These are phyloP conservation scores for Lerista edwardsae DNA, from an alignment of 2,797 vertebrate genomes.

Conservation along the genomic window DNA sequence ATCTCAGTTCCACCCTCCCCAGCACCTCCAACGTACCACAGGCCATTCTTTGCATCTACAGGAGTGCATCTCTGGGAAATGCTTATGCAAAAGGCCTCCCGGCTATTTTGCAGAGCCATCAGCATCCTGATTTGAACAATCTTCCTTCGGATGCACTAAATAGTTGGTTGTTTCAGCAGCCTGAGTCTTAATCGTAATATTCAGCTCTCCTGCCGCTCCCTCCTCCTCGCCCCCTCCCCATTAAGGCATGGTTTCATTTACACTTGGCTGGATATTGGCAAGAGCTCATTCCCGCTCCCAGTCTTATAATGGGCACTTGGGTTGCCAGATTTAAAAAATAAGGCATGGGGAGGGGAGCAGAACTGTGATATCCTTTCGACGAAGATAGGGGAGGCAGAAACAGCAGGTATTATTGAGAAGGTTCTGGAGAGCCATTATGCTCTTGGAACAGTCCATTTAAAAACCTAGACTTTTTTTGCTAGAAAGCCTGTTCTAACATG, in stretches of 20 bases:
- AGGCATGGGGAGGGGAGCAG: neutral
- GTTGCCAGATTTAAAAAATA: neutral
- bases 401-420: neutral
- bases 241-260: neutral
- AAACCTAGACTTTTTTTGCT: neutral
- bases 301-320: neutral
- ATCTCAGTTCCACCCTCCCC: constrained; percentile 19
- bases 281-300: neutral
- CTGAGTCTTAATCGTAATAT: neutral
- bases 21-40: constrained; percentile 9
- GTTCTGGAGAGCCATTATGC: neutral
- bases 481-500: neutral
- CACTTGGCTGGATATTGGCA: neutral
- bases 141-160: neutral
- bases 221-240: neutral
- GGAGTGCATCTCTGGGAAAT: constrained; percentile 27
- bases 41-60: neutral
- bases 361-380: too few relatives aligned
- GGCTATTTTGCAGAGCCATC: constrained; percentile 41
- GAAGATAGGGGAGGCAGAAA: neutral
- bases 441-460: neutral
- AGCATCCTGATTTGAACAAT: constrained; percentile 29
- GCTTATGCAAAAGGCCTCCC: constrained; percentile 25
- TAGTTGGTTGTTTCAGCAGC: neutral
- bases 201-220: neutral